A percentile compares a stretch with the other conserved stretches of the same genome.
phyloP scores from a whole-genome alignment of 1,140 invertebrate species.

The Drosophila fuyamai region DNA sequence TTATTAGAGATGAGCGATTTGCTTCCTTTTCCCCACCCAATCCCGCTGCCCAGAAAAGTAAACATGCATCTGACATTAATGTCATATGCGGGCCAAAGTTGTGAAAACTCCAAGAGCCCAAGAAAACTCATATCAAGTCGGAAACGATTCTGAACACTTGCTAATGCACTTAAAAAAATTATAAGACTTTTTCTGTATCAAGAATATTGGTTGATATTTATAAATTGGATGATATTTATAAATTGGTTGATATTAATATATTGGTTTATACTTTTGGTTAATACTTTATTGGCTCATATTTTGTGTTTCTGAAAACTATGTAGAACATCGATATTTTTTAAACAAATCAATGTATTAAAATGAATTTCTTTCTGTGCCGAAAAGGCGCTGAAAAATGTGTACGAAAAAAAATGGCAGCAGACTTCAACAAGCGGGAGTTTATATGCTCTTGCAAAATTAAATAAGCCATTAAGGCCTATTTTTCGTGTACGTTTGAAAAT shows the following conservation, averaged over 20 bases:
- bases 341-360: background rate
- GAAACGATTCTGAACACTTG: too few relatives aligned
- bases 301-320: background rate
- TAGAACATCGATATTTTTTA: background rate
- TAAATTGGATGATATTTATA: too few relatives aligned
- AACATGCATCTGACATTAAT: constrained; percentile 44
- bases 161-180: too few relatives aligned
- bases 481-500: too few relatives aligned
- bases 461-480: too few relatives aligned
- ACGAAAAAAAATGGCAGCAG: background rate
- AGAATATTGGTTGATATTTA: too few relatives aligned
- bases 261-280: too few relatives aligned
- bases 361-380: background rate
- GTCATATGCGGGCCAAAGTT: constrained; percentile 7
- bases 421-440: background rate
- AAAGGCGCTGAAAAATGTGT: background rate
- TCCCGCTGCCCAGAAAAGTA: background rate
- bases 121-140: constrained; percentile 3
- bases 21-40: background rate
- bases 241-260: too few relatives aligned
- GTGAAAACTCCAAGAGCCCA: background rate
- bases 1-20: constrained; percentile 15
- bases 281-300: too few relatives aligned
- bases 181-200: too few relatives aligned
- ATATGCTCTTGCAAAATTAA: too few relatives aligned